These are phyloP conservation scores for Aphis gossypii DNA, from an alignment of 1,140 invertebrate genomes.

Conservation along the genomic window DNA sequence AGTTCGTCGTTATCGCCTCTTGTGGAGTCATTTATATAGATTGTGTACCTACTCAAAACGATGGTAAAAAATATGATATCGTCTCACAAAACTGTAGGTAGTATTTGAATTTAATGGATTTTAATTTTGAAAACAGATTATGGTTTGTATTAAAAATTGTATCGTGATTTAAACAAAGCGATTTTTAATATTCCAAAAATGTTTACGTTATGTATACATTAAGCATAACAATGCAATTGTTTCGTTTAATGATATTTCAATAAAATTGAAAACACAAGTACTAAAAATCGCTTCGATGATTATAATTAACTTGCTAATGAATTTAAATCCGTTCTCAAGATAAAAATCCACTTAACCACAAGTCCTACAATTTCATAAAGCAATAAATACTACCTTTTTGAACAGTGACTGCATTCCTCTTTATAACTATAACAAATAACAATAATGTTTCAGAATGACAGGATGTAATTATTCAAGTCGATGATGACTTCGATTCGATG, in stretches of 20 bases:
- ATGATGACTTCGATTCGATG: not conserved
- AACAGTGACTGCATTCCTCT: not conserved
- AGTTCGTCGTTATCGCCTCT: not conserved
- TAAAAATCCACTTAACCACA: not conserved
- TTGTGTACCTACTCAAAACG: not conserved
- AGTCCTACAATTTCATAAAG: not conserved
- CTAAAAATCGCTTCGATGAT: not conserved
- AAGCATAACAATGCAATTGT: not conserved
- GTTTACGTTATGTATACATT: not conserved
- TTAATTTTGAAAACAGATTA: too few relatives aligned
- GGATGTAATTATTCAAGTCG: not conserved
- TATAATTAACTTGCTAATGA: not conserved
- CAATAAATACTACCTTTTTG: not conserved
- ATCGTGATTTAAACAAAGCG: not conserved
- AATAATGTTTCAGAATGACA: not conserved
- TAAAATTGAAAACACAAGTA: not conserved
- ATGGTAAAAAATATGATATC: not conserved
- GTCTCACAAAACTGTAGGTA: not conserved
- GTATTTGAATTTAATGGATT: not conserved
- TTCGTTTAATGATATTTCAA: not conserved
- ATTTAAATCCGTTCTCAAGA: not conserved
- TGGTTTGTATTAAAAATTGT: not conserved
- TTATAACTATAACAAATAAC: not conserved
- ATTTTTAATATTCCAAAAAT: not conserved
- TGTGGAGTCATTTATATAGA: too few relatives aligned